A percentile compares a stretch with the other conserved stretches of the same genome.
Conservation (phyloP, 2,888 invertebrate species). For the Adineta ricciae region DNA sequence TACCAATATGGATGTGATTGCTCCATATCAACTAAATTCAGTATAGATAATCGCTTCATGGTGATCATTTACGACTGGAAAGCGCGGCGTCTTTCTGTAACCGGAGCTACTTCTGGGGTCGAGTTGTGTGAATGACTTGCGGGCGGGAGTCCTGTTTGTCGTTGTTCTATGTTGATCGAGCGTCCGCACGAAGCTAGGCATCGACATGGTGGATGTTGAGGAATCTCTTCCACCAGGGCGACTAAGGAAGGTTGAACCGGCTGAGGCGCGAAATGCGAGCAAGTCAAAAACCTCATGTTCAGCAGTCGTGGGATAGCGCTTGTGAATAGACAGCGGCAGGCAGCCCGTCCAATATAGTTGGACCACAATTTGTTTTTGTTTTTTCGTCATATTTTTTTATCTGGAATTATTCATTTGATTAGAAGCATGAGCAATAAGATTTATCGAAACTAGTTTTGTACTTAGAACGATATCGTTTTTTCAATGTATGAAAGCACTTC, state of each 20-base stretch:
- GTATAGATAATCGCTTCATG: neutral
- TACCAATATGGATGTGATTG: neutral
- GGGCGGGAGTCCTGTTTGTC: constrained; percentile 66
- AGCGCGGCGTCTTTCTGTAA: constrained; percentile 93
- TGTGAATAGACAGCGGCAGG: constrained; percentile 70
- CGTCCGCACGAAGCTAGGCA: constrained; percentile 82
- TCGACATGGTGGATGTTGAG: constrained; percentile 80
- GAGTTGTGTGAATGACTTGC: constrained; percentile 81
- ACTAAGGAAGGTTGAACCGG: constrained; percentile 93
- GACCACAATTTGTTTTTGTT: constrained; percentile 1
- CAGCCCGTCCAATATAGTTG: constrained; percentile 60
- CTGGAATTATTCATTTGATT: too few relatives aligned
- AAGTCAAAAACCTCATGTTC: constrained; percentile 97
- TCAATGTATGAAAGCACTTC: too few relatives aligned
- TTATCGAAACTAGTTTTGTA: too few relatives aligned
- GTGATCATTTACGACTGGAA: constrained; percentile 59
- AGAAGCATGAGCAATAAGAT: too few relatives aligned
- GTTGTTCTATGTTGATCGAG: constrained; percentile 71
- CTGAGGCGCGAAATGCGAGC: constrained; percentile 96
- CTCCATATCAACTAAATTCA: neutral
- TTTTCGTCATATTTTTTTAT: neutral
- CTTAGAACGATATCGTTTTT: too few relatives aligned
- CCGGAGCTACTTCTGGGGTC: constrained; percentile 82
- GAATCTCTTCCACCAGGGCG: constrained; percentile 76
- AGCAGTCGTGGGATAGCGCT: constrained; percentile 97